Evolutionary conservation across 2,888 invertebrate genomes (phyloP), one percentile per base, ranked within the genome.

Genomic region (Folsomia manolachei): DNA sequence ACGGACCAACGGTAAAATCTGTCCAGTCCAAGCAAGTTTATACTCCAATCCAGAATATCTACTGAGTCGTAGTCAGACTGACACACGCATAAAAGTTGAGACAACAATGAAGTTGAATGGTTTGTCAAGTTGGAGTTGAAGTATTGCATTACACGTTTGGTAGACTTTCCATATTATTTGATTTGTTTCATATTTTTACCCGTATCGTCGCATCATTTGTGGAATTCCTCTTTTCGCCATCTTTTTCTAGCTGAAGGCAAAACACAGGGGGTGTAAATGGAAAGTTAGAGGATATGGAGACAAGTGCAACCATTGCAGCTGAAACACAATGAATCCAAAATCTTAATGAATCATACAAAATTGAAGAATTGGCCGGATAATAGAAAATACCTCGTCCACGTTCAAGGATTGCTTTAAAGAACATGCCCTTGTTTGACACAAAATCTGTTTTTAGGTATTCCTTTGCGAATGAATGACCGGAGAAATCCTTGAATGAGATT

Each of bases 221-320:
- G 0, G 90, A 87, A 79, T 89, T 88, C 67, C 87, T 86, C 14
- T 70, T 56, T 71, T 86, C 85, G 83, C 88, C 90, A 82, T 91
- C 91, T 88, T 91, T 91, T 80, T 89, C 87, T 9, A 94, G 84
- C 51, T 87, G 88, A 68, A 96, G 83, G 18, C 89, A 88, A 86
- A 95, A 93, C 69, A 95, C 85, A 0, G 96, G 93, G 0, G 90
- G 86, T 66, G 88, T 88, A 71, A 87, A 86, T 0, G 96, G 96
- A 83, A 94, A 96, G 83, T 93, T 90, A 80, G 92, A 90, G 77
- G 91, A 90, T 25, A 96, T 87, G 23, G 90, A 90, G 75, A 95
- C 89, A 60, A 90, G 87, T 18, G 92, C 91, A 25, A 90, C 88
- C 80, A 96, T 84, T 83, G 90, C 90, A 11, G 92, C 95, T 86